Base-by-base conservation (phyloP, 2,113 vertebrate species). In the Albula goreensis region DNA sequence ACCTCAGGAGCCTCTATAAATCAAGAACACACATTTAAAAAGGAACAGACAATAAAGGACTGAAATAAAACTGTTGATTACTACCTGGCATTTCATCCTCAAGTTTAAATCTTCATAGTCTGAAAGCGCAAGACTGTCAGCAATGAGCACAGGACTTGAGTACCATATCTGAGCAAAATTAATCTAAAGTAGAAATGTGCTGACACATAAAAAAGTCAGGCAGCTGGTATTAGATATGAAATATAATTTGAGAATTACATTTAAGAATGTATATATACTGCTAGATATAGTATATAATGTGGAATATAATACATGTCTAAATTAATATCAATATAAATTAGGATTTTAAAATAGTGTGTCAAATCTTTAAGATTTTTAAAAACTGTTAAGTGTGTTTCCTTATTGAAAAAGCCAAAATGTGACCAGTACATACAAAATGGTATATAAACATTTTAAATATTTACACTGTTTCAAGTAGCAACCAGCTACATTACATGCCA, bases 1-100 rank as follows among this genome's bases (percentile, higher is more conserved):
- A 94, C 97, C 94, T 98, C 96, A 96, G 96, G 96, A 96, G 96
- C 97, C 96, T 96, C 97, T 98, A 96, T 97, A 97, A 99, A 99
- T 99, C 97, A 99, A 97, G 96, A 97, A 98, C 97, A 97, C 96
- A 97, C 96, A 95, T 41, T 74, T 97, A 97, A 96, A 96, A 92
- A 91, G 97, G 95, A 96, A 97, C 97, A 85, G 70, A 95, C 94
- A 96, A 97, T 94, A 94, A 93, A 94, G 96, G 96, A 97, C 94
- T 95, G 96, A 96, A 96, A 53, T 49, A 78, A 60, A 84, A 52
- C 70, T 95, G 96, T 97, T 95, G 94, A 95, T 96, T 95, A 94
- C 91, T 92, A 93, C 94, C 94, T 93, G 93, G 91, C 88, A 90
- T 95, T 94, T 95, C 94, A 93, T 95, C 93, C 90, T 48, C 83